Conservation (phyloP, 1,140 invertebrate species). For the Venturia canescens region DNA sequence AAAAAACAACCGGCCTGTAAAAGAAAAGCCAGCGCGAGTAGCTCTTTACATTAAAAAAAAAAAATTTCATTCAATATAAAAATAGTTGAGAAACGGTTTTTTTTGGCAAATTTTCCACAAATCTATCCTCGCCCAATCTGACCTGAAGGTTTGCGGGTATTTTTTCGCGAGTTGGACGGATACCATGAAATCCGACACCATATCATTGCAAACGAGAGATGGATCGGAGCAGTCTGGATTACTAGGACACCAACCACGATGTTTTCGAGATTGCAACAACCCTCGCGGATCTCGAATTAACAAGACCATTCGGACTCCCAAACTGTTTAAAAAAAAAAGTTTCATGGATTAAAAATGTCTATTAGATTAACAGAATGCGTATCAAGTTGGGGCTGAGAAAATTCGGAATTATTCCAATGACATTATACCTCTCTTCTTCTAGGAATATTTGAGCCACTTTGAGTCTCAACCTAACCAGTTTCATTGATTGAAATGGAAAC, state of each 20-base stretch:
- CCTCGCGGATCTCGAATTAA: constrained; percentile 91
- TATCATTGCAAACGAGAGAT: constrained; percentile 85
- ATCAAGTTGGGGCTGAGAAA: too few species aligned
- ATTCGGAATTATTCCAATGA: too few species aligned
- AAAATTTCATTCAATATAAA: too few species aligned
- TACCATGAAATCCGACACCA: constrained; percentile 88
- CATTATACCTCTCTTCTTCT: constrained; percentile 84
- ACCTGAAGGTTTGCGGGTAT: constrained; percentile 87
- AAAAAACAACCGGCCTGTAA: too few species aligned
- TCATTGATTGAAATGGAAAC: constrained; percentile 93
- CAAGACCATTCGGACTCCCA: constrained; percentile 86
- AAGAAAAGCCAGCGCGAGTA: too few species aligned
- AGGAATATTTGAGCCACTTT: constrained; percentile 84
- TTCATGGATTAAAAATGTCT: constrained; percentile 8
- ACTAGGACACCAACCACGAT: constrained; percentile 90
- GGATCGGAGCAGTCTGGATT: constrained; percentile 89
- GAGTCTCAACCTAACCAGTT: constrained; percentile 87
- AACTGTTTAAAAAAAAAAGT: constrained; percentile 73
- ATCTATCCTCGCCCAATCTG: constrained; percentile 51
- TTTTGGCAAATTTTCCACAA: not conserved
- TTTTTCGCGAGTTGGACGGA: constrained; percentile 82
- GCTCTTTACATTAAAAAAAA: too few species aligned
- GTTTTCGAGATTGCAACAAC: constrained; percentile 89
- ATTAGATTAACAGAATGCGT: constrained; percentile 18
- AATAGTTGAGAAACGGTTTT: too few species aligned